Evolutionary conservation across 30 jellyfish, hydroid and myxozoan genomes (phyloP).

Genomic region (Nemopilema nomurai): DNA sequence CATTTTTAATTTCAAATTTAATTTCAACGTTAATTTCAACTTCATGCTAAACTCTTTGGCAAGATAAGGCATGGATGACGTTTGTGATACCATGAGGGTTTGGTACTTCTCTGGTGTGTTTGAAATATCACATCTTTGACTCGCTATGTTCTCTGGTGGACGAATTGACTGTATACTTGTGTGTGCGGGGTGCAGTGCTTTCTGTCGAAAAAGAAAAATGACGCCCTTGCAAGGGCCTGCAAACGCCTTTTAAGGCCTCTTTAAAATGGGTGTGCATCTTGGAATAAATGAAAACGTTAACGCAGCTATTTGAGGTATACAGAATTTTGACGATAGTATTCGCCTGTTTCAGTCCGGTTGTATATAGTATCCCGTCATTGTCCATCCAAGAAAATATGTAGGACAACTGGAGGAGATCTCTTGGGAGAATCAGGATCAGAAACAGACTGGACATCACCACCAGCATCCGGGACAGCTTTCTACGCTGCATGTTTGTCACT

Average conservation of each 20-base stretch:
- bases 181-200: neutral
- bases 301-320: conserved; percentile 90
- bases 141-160: neutral
- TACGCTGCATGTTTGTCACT: conserved; percentile 19
- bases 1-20: too few species aligned
- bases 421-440: conserved; percentile 72
- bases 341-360: conserved; percentile 24
- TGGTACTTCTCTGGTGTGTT: too few species aligned
- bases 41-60: too few species aligned
- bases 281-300: conserved; percentile 83
- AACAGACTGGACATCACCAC: conserved; percentile 67
- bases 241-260: neutral
- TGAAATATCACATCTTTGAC: neutral
- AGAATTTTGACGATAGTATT: conserved; percentile 74
- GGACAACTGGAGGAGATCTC: conserved; percentile 75
- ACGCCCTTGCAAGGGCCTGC: neutral
- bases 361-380: conserved; percentile 42
- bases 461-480: conserved; percentile 59
- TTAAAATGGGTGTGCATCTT: conserved; percentile 76
- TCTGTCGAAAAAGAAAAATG: neutral
- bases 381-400: conserved; percentile 73
- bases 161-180: neutral
- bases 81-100: too few species aligned
- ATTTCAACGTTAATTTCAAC: too few species aligned
- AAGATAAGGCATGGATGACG: too few species aligned